These are phyloP conservation scores for Laticauda laticaudata DNA, from an alignment of 2,113 vertebrate species.

Conservation along the genomic window DNA sequence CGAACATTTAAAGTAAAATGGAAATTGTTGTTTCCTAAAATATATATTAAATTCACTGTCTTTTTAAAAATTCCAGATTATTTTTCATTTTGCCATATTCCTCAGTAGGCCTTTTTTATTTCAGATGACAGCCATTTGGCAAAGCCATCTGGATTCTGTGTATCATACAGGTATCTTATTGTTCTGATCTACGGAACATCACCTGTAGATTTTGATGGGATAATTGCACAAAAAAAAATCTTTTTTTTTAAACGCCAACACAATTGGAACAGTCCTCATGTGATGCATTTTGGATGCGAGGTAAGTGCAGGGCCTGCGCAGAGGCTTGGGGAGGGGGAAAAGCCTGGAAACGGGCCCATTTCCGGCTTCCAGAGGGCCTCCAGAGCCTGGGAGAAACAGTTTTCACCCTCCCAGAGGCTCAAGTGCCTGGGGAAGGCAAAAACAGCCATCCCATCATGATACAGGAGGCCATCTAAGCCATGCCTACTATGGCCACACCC, in stretches of 20 bases:
- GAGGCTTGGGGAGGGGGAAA: too few species aligned
- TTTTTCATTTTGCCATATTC: not conserved
- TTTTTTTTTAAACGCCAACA: not conserved
- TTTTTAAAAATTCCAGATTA: not conserved
- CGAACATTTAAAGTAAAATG: not conserved
- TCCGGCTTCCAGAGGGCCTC: too few species aligned
- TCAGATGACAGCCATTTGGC: not conserved
- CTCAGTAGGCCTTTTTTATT: not conserved
- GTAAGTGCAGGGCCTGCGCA: too few species aligned
- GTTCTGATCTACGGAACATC: not conserved
- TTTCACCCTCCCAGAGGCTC: too few species aligned
- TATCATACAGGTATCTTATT: not conserved
- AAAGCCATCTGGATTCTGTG: not conserved
- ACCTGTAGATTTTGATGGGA: not conserved
- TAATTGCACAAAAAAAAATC: not conserved
- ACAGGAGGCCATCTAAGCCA: too few species aligned
- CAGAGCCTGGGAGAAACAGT: too few species aligned
- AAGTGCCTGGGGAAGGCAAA: too few species aligned
- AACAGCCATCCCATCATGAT: too few species aligned
- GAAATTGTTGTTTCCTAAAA: not conserved
- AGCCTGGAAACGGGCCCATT: too few species aligned
- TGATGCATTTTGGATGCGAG: too few species aligned
- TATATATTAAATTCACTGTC: not conserved
- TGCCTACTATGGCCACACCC: too few species aligned
- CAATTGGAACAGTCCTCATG: too few species aligned